Conservation (phyloP, 2,888 invertebrate species). For the Tineola bisselliella region DNA sequence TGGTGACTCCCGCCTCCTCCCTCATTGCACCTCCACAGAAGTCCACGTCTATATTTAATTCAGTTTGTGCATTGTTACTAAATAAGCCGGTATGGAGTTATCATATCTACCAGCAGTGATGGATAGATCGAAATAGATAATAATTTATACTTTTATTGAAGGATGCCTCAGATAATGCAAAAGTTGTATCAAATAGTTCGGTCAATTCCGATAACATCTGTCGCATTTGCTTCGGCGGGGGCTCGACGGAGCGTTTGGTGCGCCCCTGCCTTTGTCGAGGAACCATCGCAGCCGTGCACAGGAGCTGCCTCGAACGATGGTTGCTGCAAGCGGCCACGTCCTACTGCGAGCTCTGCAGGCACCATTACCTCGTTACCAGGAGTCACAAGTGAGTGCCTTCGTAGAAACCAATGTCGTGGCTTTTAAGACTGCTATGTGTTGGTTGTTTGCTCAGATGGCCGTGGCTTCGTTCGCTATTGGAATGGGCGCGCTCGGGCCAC, state of each 20-base stretch:
- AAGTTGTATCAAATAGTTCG: not conserved
- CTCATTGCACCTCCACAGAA: conserved; percentile 23
- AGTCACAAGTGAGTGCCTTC: conserved; percentile 47
- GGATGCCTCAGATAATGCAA: not conserved
- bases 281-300: conserved; percentile 59
- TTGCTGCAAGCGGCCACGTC: conserved; percentile 57
- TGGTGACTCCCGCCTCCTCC: conserved; percentile 43
- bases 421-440: too few relatives aligned
- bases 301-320: conserved; percentile 59
- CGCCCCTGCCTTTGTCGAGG: conserved; percentile 58
- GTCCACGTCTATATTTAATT: conserved; percentile 46
- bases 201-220: conserved; percentile 31
- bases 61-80: conserved; percentile 53
- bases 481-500: conserved; percentile 49
- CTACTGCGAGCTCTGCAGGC: conserved; percentile 58
- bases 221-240: conserved; percentile 61
- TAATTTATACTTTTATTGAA: not conserved
- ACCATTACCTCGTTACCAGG: conserved; percentile 55
- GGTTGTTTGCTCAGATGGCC: conserved; percentile 37
- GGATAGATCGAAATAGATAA: not conserved
- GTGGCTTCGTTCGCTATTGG: conserved; percentile 45
- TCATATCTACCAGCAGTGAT: not conserved
- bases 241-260: conserved; percentile 54
- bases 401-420: too few relatives aligned
- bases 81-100: conserved; percentile 48